A percentile compares a stretch with the other conserved stretches of the same genome.
These are phyloP conservation scores for Folsomia manolachei DNA, from an alignment of 2,888 invertebrate genomes.

Conservation along the genomic window DNA sequence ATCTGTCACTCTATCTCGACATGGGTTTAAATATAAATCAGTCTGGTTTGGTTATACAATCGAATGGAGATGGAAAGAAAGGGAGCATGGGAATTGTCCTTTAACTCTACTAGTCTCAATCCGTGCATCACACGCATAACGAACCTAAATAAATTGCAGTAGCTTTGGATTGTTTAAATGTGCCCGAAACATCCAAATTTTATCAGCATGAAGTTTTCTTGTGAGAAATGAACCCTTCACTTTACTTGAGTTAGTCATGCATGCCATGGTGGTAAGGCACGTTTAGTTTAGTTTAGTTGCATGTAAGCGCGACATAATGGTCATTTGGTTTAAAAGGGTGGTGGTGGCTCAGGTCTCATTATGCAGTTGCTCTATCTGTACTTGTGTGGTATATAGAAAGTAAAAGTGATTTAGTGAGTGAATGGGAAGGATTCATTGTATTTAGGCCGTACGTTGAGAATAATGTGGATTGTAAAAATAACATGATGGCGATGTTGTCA, in stretches of 20 bases:
- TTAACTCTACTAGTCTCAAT: too few relatives aligned
- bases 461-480: constrained; percentile 16
- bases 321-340: neutral
- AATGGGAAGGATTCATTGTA: neutral
- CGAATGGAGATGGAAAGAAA: too few relatives aligned
- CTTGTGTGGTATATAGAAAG: constrained; percentile 11
- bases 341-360: neutral
- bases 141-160: too few relatives aligned
- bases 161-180: too few relatives aligned
- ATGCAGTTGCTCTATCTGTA: too few relatives aligned
- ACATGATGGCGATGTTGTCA: constrained; percentile 41
- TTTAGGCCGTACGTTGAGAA: neutral
- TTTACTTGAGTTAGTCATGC: too few relatives aligned
- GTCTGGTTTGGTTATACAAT: too few relatives aligned
- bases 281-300: too few relatives aligned
- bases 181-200: neutral
- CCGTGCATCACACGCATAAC: too few relatives aligned
- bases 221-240: neutral
- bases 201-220: neutral
- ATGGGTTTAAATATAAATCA: constrained; percentile 4
- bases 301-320: neutral
- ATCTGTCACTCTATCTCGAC: neutral
- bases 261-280: neutral
- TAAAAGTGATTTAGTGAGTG: constrained; percentile 12
- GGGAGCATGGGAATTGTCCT: too few relatives aligned